Conservation (phyloP, 2,113 vertebrate genomes). For the Cottus gobio region DNA sequence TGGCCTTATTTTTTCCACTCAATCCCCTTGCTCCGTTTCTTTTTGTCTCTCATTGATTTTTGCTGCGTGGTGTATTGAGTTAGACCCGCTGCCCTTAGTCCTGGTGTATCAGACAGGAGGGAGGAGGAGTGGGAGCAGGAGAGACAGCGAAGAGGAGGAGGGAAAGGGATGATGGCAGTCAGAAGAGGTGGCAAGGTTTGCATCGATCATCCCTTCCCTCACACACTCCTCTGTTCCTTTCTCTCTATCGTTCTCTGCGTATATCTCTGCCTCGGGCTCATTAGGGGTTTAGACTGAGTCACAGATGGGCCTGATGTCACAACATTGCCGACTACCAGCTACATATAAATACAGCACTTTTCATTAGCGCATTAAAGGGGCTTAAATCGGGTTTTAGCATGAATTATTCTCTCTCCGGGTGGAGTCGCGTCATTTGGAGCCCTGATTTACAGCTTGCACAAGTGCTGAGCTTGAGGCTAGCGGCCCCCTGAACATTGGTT, state of each 20-base stretch:
- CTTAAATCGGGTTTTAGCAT: slow-evolving; percentile 65
- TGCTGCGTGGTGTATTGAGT: slow-evolving; percentile 57
- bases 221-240: slow-evolving; percentile 1
- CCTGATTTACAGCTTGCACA: slow-evolving; percentile 39
- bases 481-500: slow-evolving; percentile 15
- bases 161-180: slow-evolving; percentile 52
- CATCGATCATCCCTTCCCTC: slow-evolving; percentile 60
- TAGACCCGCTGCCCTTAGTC: slow-evolving; percentile 49
- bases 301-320: slow-evolving; percentile 73
- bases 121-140: slow-evolving; percentile 34
- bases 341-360: slow-evolving; percentile 70
- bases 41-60: slow-evolving; percentile 71
- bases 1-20: slow-evolving; percentile 26
- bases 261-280: slow-evolving; percentile 55
- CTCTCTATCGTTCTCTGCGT: slow-evolving; percentile 17
- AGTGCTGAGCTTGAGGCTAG: slow-evolving; percentile 19
- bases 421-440: slow-evolving; percentile 47
- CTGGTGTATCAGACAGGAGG: slow-evolving; percentile 39
- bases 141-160: slow-evolving; percentile 24
- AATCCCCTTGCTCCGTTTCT: slow-evolving; percentile 17
- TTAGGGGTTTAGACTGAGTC: slow-evolving; percentile 63
- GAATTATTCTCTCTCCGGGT: slow-evolving; percentile 57
- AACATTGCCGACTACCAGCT: slow-evolving; percentile 47
- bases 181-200: slow-evolving; percentile 56
- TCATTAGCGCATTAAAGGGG: slow-evolving; percentile 68